Conservation (phyloP, 2,797 vertebrate genomes). For the Enteromius argenteus region DNA sequence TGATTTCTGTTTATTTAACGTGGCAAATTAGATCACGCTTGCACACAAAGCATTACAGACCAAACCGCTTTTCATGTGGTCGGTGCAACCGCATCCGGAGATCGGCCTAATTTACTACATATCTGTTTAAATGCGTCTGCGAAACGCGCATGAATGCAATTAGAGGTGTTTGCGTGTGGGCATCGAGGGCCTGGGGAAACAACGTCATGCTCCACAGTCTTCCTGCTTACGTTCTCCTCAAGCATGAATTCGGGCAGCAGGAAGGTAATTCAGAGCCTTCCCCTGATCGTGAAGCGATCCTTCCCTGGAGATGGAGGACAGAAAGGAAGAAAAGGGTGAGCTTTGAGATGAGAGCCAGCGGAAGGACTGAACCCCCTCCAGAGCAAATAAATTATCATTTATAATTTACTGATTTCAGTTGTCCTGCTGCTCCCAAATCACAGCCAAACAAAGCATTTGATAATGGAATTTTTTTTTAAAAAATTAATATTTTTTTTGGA, state of each 20-base stretch:
- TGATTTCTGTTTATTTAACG: conserved; percentile 69
- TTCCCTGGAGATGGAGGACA: conserved; percentile 20
- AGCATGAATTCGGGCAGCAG: conserved; percentile 29
- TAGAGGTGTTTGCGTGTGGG: conserved; percentile 4
- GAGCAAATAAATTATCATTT: neutral
- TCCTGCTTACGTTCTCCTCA: neutral
- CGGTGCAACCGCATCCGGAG: neutral
- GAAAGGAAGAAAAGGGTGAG: conserved; percentile 13
- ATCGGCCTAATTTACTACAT: conserved; percentile 17
- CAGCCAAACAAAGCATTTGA: neutral
- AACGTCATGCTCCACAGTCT: conserved; percentile 10
- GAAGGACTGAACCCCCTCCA: neutral
- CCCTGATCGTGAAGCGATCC: conserved; percentile 11
- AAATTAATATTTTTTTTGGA: neutral
- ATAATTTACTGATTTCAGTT: conserved; percentile 5
- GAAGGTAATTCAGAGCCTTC: conserved; percentile 13
- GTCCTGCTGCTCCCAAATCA: neutral
- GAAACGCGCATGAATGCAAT: neutral
- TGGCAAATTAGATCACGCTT: conserved; percentile 58
- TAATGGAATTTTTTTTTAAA: neutral
- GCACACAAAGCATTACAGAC: conserved; percentile 9
- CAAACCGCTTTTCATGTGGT: neutral
- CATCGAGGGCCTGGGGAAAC: neutral
- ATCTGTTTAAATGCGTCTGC: conserved; percentile 24
- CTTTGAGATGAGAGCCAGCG: conserved; percentile 9